phyloP scores from a whole-genome alignment of 2,888 invertebrate species.

The Sycophila texana region DNA sequence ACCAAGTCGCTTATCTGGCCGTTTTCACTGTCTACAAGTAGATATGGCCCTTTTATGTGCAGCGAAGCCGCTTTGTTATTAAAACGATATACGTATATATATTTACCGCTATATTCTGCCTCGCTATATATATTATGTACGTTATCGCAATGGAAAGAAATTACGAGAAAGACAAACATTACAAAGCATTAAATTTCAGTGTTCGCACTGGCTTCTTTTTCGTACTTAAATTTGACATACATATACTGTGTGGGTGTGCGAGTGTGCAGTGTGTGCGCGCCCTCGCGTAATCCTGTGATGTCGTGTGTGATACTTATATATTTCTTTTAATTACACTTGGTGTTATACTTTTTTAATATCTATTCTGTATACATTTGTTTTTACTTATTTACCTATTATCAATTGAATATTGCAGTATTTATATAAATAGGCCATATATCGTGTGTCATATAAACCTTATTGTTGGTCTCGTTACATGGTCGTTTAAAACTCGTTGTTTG shows the following conservation, averaged over 20 bases:
- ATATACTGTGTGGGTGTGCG: conserved; percentile 4
- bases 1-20: conserved; percentile 36
- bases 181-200: conserved; percentile 19
- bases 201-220: conserved; percentile 37
- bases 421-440: neutral
- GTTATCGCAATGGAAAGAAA: neutral
- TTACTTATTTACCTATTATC: conserved; percentile 29
- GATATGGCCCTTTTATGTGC: conserved; percentile 42
- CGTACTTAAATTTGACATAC: conserved; percentile 4
- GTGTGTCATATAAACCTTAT: conserved; percentile 16
- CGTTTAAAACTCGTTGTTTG: conserved; percentile 22
- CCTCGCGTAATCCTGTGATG: conserved; percentile 39
- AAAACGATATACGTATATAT: conserved; percentile 2
- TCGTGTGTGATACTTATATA: conserved; percentile 18
- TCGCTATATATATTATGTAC: conserved; percentile 25
- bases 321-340: conserved; percentile 9
- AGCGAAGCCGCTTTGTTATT: conserved; percentile 40
- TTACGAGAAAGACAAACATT: neutral
- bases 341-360: conserved; percentile 31
- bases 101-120: conserved; percentile 14
- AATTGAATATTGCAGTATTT: conserved; percentile 21
- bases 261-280: conserved; percentile 29
- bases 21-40: conserved; percentile 31
- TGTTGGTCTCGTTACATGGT: conserved; percentile 20
- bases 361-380: conserved; percentile 16